Base-by-base conservation (phyloP, 35 echinoderm and acorn worm species). In the Lytechinus variegatus region DNA sequence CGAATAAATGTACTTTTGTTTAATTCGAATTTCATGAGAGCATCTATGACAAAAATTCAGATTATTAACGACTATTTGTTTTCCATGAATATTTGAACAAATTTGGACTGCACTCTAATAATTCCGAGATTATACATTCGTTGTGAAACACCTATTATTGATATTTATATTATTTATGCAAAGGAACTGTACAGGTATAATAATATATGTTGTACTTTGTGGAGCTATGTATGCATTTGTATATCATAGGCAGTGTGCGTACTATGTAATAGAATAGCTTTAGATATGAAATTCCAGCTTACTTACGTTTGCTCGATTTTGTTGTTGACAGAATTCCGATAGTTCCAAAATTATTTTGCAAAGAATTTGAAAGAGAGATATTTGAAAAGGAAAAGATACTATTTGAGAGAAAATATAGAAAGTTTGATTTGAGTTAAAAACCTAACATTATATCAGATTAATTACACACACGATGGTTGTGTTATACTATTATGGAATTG, bases 141-240 rank as follows among this genome's bases (percentile, higher is more conserved):
- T 93, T 29, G 88, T 90, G 19, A 90, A 21, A 93, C 54, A 93
- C 13, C 88, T 52, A 44, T 44, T 90, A 90, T 90, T 29, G 27
- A 93, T 93, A 93, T 93, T 93, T 93, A 93, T 93, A 93, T 93
- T 93, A 93, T 93, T 93, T 93, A 93, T 93, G 92, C 92, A 93
- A 93, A 93, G 92, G 54, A 55, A 55, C 56, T 93, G 92, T 93
- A 93, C 52, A 93, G 52, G 52, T 53, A 93, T 93, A 54, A 27
- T 93, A 55, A 27, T 93, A 93, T 93, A 54, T 93, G 54, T 57
- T 93, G 92, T 93, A 93, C 92, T 93, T 54, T 93, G 92, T 55
- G 54, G 52, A 55, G 92, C 92, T 93, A 93, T 93, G 92, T 93
- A 55, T 57, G 92, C 92, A 93, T 93, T 19, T 90, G 28, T 90